These are phyloP conservation scores for Rhyacophila brunnea DNA, from an alignment of 1,140 invertebrate genomes.

Conservation along the genomic window DNA sequence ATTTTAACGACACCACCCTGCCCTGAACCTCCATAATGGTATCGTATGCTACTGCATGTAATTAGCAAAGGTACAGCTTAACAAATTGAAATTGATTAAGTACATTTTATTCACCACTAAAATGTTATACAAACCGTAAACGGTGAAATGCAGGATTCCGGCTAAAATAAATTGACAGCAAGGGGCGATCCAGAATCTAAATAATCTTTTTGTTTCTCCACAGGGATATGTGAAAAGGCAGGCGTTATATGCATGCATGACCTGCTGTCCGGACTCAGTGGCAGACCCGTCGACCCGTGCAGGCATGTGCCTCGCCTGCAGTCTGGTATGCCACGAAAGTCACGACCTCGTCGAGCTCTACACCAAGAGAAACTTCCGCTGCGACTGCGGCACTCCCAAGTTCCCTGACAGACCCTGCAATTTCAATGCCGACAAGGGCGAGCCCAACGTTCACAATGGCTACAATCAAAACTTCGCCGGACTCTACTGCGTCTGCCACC, in stretches of 20 bases:
- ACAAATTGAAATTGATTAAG: too few relatives aligned
- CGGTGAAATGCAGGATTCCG: background rate
- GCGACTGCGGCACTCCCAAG: conserved; percentile 94
- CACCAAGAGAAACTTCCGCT: conserved; percentile 94
- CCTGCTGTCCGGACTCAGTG: conserved; percentile 70
- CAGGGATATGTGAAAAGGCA: conserved; percentile 93
- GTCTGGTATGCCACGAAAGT: conserved; percentile 91
- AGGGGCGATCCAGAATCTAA: too few relatives aligned
- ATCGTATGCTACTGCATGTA: too few relatives aligned
- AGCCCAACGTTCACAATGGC: conserved; percentile 71
- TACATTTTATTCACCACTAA: background rate
- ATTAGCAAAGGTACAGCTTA: too few relatives aligned
- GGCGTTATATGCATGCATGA: conserved; percentile 92
- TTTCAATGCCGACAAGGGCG: conserved; percentile 68
- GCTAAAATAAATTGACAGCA: background rate
- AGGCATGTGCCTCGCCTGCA: conserved; percentile 93
- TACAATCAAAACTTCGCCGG: conserved; percentile 97
- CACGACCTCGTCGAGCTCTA: conserved; percentile 96
- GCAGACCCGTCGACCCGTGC: conserved; percentile 61
- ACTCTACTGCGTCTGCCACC: conserved; percentile 88
- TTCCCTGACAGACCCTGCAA: conserved; percentile 72
- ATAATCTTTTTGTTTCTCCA: too few relatives aligned
- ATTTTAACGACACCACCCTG: too few relatives aligned
- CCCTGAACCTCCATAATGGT: too few relatives aligned
- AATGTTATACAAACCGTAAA: background rate